Percentiles rank a stretch among this genome's conserved stretches.
phyloP scores from a whole-genome alignment of 2,888 invertebrate genomes.

The Brenthis daphne region DNA sequence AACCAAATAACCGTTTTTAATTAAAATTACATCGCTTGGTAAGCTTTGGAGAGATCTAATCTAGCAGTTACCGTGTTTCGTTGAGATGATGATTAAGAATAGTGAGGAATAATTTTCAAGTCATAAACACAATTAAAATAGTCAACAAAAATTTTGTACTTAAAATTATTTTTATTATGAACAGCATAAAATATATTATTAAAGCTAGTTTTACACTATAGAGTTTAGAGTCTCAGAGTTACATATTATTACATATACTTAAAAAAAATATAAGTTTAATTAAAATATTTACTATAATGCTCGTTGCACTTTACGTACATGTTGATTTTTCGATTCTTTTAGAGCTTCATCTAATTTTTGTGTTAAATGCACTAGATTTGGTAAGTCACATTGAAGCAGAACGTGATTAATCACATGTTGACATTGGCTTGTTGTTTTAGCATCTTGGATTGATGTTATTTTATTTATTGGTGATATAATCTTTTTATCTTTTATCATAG shows the following conservation, averaged over 20 bases:
- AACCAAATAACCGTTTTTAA: too few species aligned
- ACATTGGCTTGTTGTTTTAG: constrained; percentile 71
- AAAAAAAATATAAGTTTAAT: background rate
- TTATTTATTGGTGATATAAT: constrained; percentile 46
- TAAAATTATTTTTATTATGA: too few species aligned
- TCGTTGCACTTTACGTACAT: constrained; percentile 79
- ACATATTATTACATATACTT: background rate
- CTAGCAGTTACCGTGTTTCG: too few species aligned
- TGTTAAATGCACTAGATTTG: constrained; percentile 79
- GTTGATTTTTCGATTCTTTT: constrained; percentile 81
- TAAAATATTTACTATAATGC: constrained; percentile 53
- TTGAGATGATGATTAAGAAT: too few species aligned
- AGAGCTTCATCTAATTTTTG: constrained; percentile 81
- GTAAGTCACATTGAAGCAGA: constrained; percentile 79
- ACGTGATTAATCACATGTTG: constrained; percentile 66
- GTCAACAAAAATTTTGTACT: too few species aligned
- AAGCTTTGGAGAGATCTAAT: too few species aligned
- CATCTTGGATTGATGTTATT: constrained; percentile 60
- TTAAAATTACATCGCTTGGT: too few species aligned
- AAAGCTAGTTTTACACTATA: too few species aligned
- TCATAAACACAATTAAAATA: too few species aligned
- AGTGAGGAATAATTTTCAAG: too few species aligned
- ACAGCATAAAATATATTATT: too few species aligned
- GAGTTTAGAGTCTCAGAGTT: background rate
- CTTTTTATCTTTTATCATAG: constrained; percentile 13